Base-by-base conservation (phyloP, 2,113 vertebrate genomes). In the Abramis brama region DNA sequence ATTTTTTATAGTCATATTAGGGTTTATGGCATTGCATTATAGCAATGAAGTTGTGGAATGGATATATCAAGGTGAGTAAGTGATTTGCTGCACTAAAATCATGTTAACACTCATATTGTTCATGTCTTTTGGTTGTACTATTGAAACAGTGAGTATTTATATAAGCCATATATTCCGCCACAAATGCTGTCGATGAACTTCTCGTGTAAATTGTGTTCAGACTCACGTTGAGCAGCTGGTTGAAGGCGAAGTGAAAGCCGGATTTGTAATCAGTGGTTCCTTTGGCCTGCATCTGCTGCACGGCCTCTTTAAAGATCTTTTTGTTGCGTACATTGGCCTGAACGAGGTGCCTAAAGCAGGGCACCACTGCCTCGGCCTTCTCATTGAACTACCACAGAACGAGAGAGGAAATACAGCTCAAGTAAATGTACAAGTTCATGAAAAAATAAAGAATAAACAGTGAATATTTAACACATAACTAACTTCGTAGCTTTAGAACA, bases 301-400 rank as follows among this genome's bases (percentile, higher is more conserved):
- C 98, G 0, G 97, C 97, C 21, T 99, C 97, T 93, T 99, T 99
- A 91, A 99, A 99, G 91, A 99, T 97, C 92, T 98, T 99, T 91
- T 99, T 99, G 94, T 99, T 99, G 4, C 97, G 96, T 55, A 99
- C 96, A 21, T 99, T 99, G 82, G 98, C 98, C 92, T 99, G 98
- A 76, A 99, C 98, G 71, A 99, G 94, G 92, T 99, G 97, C 82
- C 94, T 97, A 94, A 99, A 99, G 92, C 98, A 99, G 0, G 97
- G 98, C 33, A 95, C 94, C 92, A 99, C 98, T 0, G 97, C 97
- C 88, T 98, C 97, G 0, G 98, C 98, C 93, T 99, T 99, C 87
- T 99, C 97, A 0, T 98, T 99, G 92, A 99, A 99, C 98, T 99
- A 90, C 87, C 81, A 85, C 84, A 87, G 88, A 9, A 57, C 50